phyloP scores from a whole-genome alignment of 2,888 invertebrate species.

The Bhutanitis thaidina region DNA sequence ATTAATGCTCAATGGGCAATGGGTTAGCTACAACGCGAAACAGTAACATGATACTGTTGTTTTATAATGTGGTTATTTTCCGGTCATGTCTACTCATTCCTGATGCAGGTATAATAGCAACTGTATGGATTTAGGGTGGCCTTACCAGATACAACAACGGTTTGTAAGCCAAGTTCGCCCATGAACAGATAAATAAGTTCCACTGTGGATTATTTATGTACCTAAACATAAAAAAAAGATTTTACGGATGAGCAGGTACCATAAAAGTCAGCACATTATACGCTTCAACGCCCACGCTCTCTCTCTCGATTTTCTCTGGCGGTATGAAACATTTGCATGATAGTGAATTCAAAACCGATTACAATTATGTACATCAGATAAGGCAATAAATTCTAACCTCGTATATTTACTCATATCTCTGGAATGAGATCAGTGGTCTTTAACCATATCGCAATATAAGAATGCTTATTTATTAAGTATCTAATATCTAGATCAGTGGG shows the following conservation, averaged over 20 bases:
- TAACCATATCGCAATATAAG: conserved; percentile 6
- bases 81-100: too few relatives aligned
- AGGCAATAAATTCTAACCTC: conserved; percentile 41
- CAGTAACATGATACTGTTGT: too few relatives aligned
- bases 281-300: conserved; percentile 48
- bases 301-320: conserved; percentile 69
- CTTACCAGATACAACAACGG: too few relatives aligned
- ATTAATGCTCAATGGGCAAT: too few relatives aligned
- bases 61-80: too few relatives aligned
- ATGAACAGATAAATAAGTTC: neutral
- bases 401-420: conserved; percentile 28
- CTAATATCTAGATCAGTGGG: conserved; percentile 40
- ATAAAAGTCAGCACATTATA: conserved; percentile 33
- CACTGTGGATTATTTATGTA: neutral
- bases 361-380: conserved; percentile 62
- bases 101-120: too few relatives aligned
- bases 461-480: conserved; percentile 7
- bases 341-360: conserved; percentile 47
- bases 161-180: too few relatives aligned
- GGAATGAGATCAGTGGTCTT: conserved; percentile 27
- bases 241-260: conserved; percentile 9
- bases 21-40: too few relatives aligned
- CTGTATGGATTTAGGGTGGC: too few relatives aligned
- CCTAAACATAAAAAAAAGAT: conserved; percentile 15
- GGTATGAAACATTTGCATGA: conserved; percentile 71